phyloP scores from a whole-genome alignment of 2,888 invertebrate genomes.

The Drosophila meridiana region DNA sequence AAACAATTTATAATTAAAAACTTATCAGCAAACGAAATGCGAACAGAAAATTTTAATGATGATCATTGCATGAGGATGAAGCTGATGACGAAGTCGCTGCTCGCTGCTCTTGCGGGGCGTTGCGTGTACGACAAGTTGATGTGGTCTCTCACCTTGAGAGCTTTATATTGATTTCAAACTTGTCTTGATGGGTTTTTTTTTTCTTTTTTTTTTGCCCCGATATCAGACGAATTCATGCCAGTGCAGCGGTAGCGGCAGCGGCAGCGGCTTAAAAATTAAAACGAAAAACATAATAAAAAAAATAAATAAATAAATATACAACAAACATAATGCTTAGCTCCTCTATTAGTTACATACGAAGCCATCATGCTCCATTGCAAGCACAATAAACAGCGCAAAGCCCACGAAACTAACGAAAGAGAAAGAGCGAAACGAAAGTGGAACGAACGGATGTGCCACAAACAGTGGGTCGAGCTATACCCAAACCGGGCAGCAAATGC shows the following conservation, averaged over 20 bases:
- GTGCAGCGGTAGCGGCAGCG: conserved; percentile 45
- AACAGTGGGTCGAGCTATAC: conserved; percentile 58
- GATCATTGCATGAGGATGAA: conserved; percentile 17
- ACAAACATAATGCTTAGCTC: conserved; percentile 47
- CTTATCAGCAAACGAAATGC: conserved; percentile 62
- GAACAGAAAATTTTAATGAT: conserved; percentile 50
- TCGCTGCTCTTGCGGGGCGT: conserved; percentile 50
- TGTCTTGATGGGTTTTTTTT: conserved; percentile 44
- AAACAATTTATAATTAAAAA: conserved; percentile 60
- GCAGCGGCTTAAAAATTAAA: conserved; percentile 24
- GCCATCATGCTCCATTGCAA: conserved; percentile 35
- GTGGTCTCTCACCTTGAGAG: conserved; percentile 78
- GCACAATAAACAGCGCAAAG: conserved; percentile 24
- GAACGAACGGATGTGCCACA: conserved; percentile 73
- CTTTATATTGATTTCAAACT: conserved; percentile 66
- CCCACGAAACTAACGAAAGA: conserved; percentile 21
- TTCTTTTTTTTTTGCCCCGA: neutral
- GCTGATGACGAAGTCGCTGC: conserved; percentile 23
- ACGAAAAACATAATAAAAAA: conserved; percentile 36
- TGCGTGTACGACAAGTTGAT: conserved; percentile 59
- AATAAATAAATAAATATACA: conserved; percentile 19
- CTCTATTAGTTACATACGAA: conserved; percentile 45
- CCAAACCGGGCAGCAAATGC: conserved; percentile 19
- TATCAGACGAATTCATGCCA: conserved; percentile 54
- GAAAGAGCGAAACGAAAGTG: conserved; percentile 67